These are phyloP conservation scores for Ptilodon capucinus DNA, from an alignment of 2,888 invertebrate genomes.

Conservation along the genomic window DNA sequence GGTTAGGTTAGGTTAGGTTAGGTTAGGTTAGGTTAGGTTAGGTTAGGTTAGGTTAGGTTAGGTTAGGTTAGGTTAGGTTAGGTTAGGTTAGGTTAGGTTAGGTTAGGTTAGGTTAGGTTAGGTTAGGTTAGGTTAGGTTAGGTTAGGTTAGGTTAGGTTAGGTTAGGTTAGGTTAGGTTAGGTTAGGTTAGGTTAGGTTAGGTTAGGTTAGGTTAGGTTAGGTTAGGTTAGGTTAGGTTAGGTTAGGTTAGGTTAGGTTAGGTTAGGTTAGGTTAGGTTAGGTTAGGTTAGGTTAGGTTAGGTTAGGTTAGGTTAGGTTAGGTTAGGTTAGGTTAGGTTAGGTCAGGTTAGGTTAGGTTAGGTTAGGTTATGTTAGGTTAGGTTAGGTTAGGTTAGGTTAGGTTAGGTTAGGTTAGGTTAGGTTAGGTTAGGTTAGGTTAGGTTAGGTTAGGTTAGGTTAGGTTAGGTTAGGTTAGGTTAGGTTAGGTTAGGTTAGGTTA, in stretches of 20 bases:
- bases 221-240: slow-evolving; percentile 5
- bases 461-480: slow-evolving; percentile 20
- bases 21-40: slow-evolving; percentile 16
- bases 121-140: slow-evolving; percentile 9
- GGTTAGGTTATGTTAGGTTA: no score
- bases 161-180: slow-evolving; percentile 10
- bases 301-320: slow-evolving; percentile 9
- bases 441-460: slow-evolving; percentile 7
- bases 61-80: slow-evolving; percentile 16
- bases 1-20: slow-evolving; percentile 23
- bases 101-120: slow-evolving; percentile 7
- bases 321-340: slow-evolving; percentile 10
- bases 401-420: slow-evolving; percentile 6
- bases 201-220: slow-evolving; percentile 8
- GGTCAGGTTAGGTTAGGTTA: slow-evolving; percentile 7
- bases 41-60: slow-evolving; percentile 18
- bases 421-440: slow-evolving; percentile 6
- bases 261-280: slow-evolving; percentile 10
- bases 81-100: slow-evolving; percentile 15
- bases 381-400: slow-evolving; percentile 7
- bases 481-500: slow-evolving; percentile 21
- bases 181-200: slow-evolving; percentile 7
- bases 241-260: slow-evolving; percentile 8
- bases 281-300: slow-evolving; percentile 9
- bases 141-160: slow-evolving; percentile 13